Evolutionary conservation across 2,113 vertebrate species (phyloP), one percentile per base, ranked within the genome.

Genomic region (Tricholaema leucomelas): DNA sequence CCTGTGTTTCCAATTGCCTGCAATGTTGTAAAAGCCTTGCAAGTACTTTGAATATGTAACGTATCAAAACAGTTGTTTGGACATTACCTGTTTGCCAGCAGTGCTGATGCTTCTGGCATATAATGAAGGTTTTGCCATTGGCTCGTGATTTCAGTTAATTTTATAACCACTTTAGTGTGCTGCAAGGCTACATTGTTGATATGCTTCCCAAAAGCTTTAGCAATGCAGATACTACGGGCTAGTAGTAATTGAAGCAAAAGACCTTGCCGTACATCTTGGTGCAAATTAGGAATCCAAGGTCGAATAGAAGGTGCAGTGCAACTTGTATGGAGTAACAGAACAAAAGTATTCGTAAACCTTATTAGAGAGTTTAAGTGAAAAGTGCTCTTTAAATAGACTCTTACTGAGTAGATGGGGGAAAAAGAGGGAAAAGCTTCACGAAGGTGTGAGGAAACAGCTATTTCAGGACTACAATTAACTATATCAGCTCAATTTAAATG

Each of bases 261-360:
- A 91, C 76, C 82, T 97, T 66, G 27, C 77, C 69, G 82, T 82
- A 90, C 80, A 81, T 93, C 61, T 70, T 27, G 5, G 56, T 83
- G 58, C 35, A 66, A 95, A 87, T 90, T 60, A 73, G 52, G 91
- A 88, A 93, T 88, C 96, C 97, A 98, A 98, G 97, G 97, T 98
- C 94, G 64, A 95, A 89, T n/a, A 87, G 63, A 91, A 96, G 87
- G 75, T 91, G 97, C 96, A 80, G 74, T n/a, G 38, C 85, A 96
- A 95, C 85, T 97, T 81, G 36, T 6, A 4, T 33, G 6, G 92
- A 50, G 66, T 90, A 35, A 61, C 77, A 23, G 73, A 79, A 65
- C 27, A 54, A 44, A 95, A 87, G 73, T 85, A 27, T 83, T 59
- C 61, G 5, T 52, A 55, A 27, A 80, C 52, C 74, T 95, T 72